Evolutionary conservation across 1,140 invertebrate species (phyloP), one percentile per base, ranked within the genome.

Genomic region (Lordiphosa clarofinis): DNA sequence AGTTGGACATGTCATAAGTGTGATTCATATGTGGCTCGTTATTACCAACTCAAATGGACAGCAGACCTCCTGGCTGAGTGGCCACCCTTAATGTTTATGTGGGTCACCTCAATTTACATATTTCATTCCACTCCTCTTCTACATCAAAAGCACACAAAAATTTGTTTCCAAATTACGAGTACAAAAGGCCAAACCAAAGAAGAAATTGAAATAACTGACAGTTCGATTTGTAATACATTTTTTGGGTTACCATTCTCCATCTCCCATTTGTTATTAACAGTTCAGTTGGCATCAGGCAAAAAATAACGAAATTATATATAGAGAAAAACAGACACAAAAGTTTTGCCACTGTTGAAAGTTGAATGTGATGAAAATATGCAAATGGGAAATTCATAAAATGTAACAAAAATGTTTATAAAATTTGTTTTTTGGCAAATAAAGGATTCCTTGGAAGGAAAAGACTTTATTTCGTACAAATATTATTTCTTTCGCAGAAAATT

Each of bases 1-100:
- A 19, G 60, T 36, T 12, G 43, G 43, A 46, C 43, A 46, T 46
- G 43, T 46, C 50, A 57, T 67, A 68, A 68, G 61, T 78, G 56
- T 72, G 60, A 75, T 75, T 65, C 56, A 75, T 68, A 76, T 57
- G 50, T 57, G 54, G 53, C 38, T 72, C 55, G 57, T 47, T 40
- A 66, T 44, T 69, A 59, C 54, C 40, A 49, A 6, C 10, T 12
- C 10, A 12, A 38, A 11, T n/a, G 10, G 10, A 12, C 36, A 11
- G 36, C 36, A 5, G n/a, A 0, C 36, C 12, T 12, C 2, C 10
- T n/a, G 36, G 36, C 6, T 38, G 28, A 31, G 28, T 31, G 28
- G 7, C 28, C 28, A 31, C 7, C 43, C 43, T 31, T 46, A 46
- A 46, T 13, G 43, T 46, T 8, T 46, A 31, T 46, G 43, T 31